These are phyloP conservation scores for Galerucella pusilla DNA, from an alignment of 2,888 invertebrate species.

Conservation along the genomic window DNA sequence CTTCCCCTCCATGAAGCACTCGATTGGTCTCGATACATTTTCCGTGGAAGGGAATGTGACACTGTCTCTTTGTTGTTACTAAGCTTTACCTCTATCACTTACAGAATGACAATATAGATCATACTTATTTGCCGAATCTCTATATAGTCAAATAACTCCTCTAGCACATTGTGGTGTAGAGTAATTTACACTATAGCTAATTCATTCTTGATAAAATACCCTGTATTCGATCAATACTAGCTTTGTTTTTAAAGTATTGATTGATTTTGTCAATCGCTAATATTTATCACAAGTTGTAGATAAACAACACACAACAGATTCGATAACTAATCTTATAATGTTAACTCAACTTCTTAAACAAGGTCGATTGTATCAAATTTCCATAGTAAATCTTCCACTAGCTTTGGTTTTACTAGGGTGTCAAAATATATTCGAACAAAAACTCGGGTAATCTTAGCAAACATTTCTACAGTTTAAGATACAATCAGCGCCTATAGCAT, in stretches of 20 bases:
- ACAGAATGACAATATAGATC: no score
- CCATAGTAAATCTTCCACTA: not conserved
- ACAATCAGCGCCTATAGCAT: not conserved
- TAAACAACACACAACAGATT: not conserved
- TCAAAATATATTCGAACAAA: not conserved
- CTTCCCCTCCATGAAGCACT: no score
- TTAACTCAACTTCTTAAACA: not conserved
- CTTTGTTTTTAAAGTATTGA: not conserved
- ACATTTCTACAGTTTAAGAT: not conserved
- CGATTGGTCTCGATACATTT: no score
- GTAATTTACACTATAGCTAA: not conserved
- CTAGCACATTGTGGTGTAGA: no score
- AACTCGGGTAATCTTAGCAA: not conserved
- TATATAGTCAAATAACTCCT: no score
- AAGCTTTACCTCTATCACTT: no score
- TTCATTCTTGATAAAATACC: constrained; percentile 28
- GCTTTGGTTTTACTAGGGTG: not conserved
- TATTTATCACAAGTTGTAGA: constrained; percentile 2
- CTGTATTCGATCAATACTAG: constrained; percentile 31
- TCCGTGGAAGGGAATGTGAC: no score
- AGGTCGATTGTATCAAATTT: not conserved
- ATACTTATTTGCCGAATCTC: no score
- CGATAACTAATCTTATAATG: not conserved
- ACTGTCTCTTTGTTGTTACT: no score
- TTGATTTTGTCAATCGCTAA: not conserved